A percentile compares a stretch with the other conserved stretches of the same genome.
phyloP scores from a whole-genome alignment of 2,888 invertebrate species.

The Graphium colonna region DNA sequence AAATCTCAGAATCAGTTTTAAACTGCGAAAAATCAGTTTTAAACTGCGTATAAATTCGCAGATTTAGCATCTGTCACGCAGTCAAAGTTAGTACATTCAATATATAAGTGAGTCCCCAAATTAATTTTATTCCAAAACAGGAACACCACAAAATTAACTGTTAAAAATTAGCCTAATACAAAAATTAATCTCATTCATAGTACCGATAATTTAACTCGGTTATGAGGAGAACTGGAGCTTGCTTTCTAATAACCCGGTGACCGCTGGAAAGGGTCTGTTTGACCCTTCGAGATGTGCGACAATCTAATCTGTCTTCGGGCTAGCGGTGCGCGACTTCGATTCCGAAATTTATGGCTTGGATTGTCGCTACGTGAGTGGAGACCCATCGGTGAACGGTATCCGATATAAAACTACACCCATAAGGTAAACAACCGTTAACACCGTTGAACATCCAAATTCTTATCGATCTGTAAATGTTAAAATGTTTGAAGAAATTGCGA shows the following conservation, averaged over 20 bases:
- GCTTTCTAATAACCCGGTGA: conserved; percentile 50
- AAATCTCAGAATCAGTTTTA: too few species aligned
- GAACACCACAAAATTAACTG: not conserved
- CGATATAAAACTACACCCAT: conserved; percentile 3
- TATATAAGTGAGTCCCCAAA: too few species aligned
- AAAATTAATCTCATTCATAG: conserved; percentile 24
- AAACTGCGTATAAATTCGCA: too few species aligned
- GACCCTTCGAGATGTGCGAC: conserved; percentile 40
- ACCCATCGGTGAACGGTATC: conserved; percentile 15
- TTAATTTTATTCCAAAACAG: too few species aligned
- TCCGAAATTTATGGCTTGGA: conserved; percentile 45
- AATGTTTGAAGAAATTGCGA: too few species aligned
- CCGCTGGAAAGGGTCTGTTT: conserved; percentile 42
- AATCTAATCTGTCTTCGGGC: conserved; percentile 41
- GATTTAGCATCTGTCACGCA: too few species aligned
- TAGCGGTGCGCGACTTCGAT: conserved; percentile 44
- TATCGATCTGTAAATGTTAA: too few species aligned
- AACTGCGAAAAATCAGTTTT: too few species aligned
- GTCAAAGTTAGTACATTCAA: too few species aligned
- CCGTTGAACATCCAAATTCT: too few species aligned
- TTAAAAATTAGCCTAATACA: not conserved
- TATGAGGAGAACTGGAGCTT: conserved; percentile 38
- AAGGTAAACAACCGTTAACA: not conserved
- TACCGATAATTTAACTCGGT: conserved; percentile 31
- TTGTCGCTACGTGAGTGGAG: conserved; percentile 30